These are phyloP conservation scores for Berghia stephanieae DNA, from an alignment of 1,140 invertebrate species.

Conservation along the genomic window DNA sequence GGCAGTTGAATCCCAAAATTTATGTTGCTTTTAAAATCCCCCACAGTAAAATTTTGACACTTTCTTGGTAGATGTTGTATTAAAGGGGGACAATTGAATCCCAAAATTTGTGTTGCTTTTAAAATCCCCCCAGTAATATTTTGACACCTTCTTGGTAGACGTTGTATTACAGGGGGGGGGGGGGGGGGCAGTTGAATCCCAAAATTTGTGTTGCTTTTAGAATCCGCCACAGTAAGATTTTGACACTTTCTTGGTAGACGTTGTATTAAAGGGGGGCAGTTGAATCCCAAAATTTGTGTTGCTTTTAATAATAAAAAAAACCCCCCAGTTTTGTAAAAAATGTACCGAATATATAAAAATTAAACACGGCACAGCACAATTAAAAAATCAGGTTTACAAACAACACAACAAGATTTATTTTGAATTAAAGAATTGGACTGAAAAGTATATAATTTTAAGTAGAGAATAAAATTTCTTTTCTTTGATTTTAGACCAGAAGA, in stretches of 20 bases:
- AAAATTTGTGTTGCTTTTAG: neutral
- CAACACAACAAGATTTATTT: too few species aligned
- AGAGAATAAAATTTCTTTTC: too few species aligned
- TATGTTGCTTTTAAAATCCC: conserved; percentile 28
- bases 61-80: neutral
- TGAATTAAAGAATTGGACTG: too few species aligned
- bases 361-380: too few species aligned
- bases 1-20: neutral
- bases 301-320: too few species aligned
- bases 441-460: too few species aligned
- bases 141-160: neutral
- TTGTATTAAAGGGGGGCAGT: neutral
- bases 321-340: too few species aligned
- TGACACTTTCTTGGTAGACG: neutral
- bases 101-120: neutral
- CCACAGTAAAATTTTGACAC: conserved; percentile 42
- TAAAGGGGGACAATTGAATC: neutral
- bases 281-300: neutral
- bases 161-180: neutral
- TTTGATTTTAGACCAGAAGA: too few species aligned
- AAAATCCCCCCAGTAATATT: conserved; percentile 47
- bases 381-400: too few species aligned
- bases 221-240: conserved; percentile 48
- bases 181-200: neutral
- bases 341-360: too few species aligned